Percentiles rank a stretch among this genome's conserved stretches.
Evolutionary conservation across 2,888 invertebrate genomes (phyloP).

Genomic region (Rhopalosiphum nymphaeae): DNA sequence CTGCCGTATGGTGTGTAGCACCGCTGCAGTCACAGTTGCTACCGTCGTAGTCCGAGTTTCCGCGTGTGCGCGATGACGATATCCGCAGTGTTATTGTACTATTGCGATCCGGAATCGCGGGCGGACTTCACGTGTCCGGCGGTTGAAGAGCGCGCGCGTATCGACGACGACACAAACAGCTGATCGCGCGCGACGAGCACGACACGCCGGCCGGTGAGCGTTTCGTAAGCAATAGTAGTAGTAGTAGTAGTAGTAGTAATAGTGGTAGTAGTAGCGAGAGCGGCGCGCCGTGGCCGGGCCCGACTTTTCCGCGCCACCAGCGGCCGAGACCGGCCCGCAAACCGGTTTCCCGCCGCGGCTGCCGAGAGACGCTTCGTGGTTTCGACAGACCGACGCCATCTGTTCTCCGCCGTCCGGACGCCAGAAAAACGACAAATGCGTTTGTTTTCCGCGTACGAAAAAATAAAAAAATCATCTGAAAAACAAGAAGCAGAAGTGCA

Average conservation of each 20-base stretch:
- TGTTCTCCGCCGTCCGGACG: constrained; percentile 4
- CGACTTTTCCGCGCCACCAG: constrained; percentile 41
- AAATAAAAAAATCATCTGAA: background rate
- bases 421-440: background rate
- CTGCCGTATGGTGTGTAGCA: background rate
- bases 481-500: background rate
- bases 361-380: background rate
- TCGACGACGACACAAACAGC: constrained; percentile 28
- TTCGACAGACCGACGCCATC: constrained; percentile 11
- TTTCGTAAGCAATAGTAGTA: constrained; percentile 24
- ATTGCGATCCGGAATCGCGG: background rate
- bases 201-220: constrained; percentile 39
- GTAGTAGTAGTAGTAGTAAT: background rate
- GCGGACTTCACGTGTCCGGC: background rate
- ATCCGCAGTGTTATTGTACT: background rate
- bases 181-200: constrained; percentile 45
- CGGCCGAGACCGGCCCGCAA: background rate
- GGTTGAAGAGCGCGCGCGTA: background rate
- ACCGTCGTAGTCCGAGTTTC: background rate
- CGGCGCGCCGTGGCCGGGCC: constrained; percentile 12
- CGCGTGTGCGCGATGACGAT: background rate
- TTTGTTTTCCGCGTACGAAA: background rate
- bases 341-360: constrained; percentile 35
- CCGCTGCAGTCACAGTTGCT: background rate
- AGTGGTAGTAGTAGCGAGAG: background rate